Evolutionary conservation across 2,797 vertebrate species (phyloP), one percentile per base, ranked within the genome.

Genomic region (Pangasius sanitwongsei): DNA sequence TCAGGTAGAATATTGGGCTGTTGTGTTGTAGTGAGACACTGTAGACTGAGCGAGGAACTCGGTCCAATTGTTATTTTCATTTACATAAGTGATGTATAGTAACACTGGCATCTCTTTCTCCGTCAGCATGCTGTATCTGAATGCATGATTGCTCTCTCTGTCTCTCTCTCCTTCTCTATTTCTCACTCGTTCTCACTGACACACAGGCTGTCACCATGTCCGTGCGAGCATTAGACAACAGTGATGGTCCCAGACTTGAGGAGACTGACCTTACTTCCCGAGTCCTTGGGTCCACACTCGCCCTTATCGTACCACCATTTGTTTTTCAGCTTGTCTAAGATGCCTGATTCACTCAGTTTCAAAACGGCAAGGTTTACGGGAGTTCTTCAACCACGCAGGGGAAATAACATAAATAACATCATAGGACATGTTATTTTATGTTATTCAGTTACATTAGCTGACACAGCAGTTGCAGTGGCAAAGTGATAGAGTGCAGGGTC

Each of bases 271-370:
- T 99, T 99, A 98, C 98, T 99, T 99, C 99, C 99, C 97, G 99
- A 99, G 98, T 99, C 99, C 98, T 99, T 99, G 97, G 98, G 93
- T 99, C 99, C 99, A 98, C 99, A 99, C 97, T 99, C 99, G 97
- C 99, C 99, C 97, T 99, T 99, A 98, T 99, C 98, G 98, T 99
- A 99, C 99, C 99, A 99, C 99, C 99, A 99, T 99, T 99, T 99
- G 99, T 98, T 99, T 99, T 99, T 99, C 98, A 99, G 99, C 98
- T 99, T 99, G 99, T 99, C 99, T 99, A 99, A 99, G 99, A 99
- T 97, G 98, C 99, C 99, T 99, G 97, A 97, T 98, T 99, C 99
- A 98, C 99, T 99, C 98, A 99, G 98, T 99, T 99, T 99, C 99
- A 99, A 99, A 97, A 99, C 98, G 96, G 99, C 98, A 98, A 99